Conservation (phyloP, 2,113 vertebrate genomes). For the Neotragus moschatus region DNA sequence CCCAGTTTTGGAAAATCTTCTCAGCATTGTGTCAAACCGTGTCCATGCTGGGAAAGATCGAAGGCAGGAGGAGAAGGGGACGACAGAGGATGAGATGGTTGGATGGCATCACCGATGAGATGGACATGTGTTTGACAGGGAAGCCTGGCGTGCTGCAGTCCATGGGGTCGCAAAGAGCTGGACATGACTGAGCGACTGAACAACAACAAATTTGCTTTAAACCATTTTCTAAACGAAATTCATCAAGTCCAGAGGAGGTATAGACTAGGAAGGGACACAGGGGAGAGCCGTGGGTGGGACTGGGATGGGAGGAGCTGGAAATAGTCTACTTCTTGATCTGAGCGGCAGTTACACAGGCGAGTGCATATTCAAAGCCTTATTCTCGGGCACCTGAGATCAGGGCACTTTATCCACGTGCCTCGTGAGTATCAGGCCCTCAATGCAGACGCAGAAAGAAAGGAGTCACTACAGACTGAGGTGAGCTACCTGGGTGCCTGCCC, state of each 20-base stretch:
- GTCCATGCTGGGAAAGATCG: background rate
- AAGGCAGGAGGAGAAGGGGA: background rate
- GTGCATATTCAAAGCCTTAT: background rate
- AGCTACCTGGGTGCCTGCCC: background rate
- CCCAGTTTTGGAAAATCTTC: background rate
- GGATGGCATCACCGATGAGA: background rate
- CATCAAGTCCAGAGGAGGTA: background rate
- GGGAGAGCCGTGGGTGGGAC: background rate
- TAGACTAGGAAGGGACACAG: background rate
- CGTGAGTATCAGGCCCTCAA: background rate
- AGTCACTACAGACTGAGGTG: rapidly evolving
- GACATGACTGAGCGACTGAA: background rate
- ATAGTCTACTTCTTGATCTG: background rate
- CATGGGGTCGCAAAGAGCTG: background rate
- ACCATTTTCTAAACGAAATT: background rate
- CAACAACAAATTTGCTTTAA: background rate
- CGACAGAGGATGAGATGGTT: background rate
- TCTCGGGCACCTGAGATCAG: rapidly evolving
- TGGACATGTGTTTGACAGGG: background rate
- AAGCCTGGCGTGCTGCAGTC: background rate
- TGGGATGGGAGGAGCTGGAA: background rate
- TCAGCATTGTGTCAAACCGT: background rate
- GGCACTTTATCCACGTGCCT: rapidly evolving
- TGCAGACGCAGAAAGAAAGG: background rate
- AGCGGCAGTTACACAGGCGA: rapidly evolving